Base-by-base conservation (phyloP, 2,888 invertebrate species). In the Lasioglossum calceatum region DNA sequence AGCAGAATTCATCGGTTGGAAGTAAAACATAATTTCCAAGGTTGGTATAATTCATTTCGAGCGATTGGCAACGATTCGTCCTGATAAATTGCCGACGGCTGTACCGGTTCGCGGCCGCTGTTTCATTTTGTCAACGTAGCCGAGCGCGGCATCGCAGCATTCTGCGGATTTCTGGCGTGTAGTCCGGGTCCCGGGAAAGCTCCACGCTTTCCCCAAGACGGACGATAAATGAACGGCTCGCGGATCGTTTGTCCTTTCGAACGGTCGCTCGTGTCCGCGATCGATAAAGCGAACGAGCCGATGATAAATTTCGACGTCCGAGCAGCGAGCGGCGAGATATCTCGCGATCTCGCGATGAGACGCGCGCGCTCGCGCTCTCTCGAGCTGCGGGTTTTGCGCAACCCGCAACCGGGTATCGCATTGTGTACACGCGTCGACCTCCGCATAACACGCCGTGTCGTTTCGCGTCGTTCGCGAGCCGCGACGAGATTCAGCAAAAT, bases 231-330 rank as follows among this genome's bases (percentile, higher is more conserved):
- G 42, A 42, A 36, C 23, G 14, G 44, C 50, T n/a, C 70, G 47
- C 50, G 47, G 50, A 79, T 83, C 77, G 84, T 81, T 81, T 81
- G 84, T 80, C 77, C 80, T 83, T 73, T 81, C 39, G 70, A 70
- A 42, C 61, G 44, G 67, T 75, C 72, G 44, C 78, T 73, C 47
- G 81, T 42, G 79, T 81, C 32, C 61, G 58, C 74, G 84, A 88
- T 87, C 87, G 82, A 84, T 87, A 73, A 78, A 88, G 78, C 39
- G 75, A 54, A 75, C 64, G 50, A 85, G 81, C 75, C 82, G 58
- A 88, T 85, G 87, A 85, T 88, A 89, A 88, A 87, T 87, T 89
- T 88, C 81, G 85, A 58, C 77, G 81, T 67, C 61, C 77, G 36
- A 72, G 39, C 39, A 70, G 70, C 73, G 73, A 42, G 71, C 73